Conservation (phyloP, 2,797 vertebrate genomes). For the Pogoniulus pusillus region DNA sequence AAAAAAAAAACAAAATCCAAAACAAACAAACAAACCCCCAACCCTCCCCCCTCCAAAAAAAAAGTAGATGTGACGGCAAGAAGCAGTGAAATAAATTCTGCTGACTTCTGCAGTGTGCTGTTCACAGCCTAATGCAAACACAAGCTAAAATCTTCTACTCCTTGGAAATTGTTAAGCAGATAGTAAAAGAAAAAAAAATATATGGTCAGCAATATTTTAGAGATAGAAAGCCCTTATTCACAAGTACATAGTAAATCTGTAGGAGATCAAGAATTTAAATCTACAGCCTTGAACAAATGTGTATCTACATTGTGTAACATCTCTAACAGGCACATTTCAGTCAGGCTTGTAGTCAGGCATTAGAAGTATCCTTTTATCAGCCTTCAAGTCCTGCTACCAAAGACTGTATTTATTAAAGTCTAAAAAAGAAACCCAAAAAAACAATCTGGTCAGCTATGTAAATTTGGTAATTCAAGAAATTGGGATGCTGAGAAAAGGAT, state of each 20-base stretch:
- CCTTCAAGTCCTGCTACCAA: background rate
- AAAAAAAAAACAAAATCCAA: background rate
- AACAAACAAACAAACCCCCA: too few species aligned
- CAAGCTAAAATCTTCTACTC: background rate
- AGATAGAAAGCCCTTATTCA: constrained; percentile 8
- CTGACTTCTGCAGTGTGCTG: background rate
- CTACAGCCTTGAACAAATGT: background rate
- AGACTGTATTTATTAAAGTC: background rate
- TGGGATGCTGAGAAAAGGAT: background rate
- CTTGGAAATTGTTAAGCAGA: background rate
- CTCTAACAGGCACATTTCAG: background rate
- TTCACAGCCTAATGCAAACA: constrained; percentile 4
- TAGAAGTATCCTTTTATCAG: background rate
- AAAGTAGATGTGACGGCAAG: background rate
- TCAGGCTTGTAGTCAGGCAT: background rate
- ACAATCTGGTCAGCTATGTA: background rate
- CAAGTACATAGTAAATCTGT: background rate
- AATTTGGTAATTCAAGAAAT: background rate
- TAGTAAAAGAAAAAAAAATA: background rate
- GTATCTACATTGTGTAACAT: rapidly evolving
- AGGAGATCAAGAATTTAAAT: background rate
- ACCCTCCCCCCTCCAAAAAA: background rate
- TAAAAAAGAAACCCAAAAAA: too few species aligned
- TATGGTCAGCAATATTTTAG: constrained; percentile 21
- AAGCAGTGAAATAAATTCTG: background rate